phyloP scores from a whole-genome alignment of 2,113 vertebrate species.

The Acrocephalus kingi region DNA sequence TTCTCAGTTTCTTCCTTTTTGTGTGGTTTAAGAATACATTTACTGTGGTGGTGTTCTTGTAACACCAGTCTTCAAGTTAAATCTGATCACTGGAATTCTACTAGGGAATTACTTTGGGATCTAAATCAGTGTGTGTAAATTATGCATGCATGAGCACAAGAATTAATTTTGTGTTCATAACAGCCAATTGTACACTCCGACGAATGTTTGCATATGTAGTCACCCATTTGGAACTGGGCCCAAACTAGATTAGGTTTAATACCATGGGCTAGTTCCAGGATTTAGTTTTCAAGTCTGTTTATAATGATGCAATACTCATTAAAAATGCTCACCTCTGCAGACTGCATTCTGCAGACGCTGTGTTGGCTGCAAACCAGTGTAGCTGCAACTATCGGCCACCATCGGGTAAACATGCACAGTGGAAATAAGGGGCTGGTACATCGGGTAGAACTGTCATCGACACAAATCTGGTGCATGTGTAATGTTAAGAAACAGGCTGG shows the following conservation, averaged over 20 bases:
- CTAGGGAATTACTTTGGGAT: conserved; percentile 10
- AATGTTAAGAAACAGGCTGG: neutral
- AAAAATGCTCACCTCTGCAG: neutral
- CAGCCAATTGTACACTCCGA: conserved; percentile 35
- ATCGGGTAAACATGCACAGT: neutral
- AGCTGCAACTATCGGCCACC: rapidly evolving
- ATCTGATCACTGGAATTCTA: neutral
- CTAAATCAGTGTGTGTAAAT: neutral
- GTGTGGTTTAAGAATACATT: neutral
- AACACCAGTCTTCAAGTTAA: neutral
- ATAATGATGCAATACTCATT: neutral
- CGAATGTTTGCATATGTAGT: neutral
- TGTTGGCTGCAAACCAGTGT: neutral
- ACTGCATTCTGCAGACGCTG: neutral
- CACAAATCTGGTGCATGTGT: neutral
- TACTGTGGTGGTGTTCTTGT: neutral
- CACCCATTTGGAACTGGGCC: conserved; percentile 43
- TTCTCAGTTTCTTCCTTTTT: neutral
- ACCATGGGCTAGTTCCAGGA: neutral
- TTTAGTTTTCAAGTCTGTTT: conserved; percentile 15
- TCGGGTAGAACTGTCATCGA: neutral
- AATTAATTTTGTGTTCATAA: conserved; percentile 39
- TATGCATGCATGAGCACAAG: conserved; percentile 21
- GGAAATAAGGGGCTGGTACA: neutral
- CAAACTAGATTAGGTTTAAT: conserved; percentile 35